Base-by-base conservation (phyloP, 1,140 invertebrate species). In the Zaprionus nigranus region DNA sequence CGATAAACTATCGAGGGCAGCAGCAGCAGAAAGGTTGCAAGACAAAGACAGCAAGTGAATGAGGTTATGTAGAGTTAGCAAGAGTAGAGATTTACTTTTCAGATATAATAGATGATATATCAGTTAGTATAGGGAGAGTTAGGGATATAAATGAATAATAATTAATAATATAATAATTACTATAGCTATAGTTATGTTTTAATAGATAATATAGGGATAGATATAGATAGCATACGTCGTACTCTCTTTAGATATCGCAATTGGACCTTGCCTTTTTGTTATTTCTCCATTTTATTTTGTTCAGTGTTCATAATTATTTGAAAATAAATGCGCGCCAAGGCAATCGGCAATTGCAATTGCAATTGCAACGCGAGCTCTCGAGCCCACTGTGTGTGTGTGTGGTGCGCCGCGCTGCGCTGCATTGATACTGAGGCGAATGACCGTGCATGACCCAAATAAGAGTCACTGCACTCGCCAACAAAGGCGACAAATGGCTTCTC, bases 401-500 rank as follows among this genome's bases (percentile, higher is more conserved):
- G 9, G 7, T 30, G 28, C 28, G 7, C 28, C 28, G 28, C 9
- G 30, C 30, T 38, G 28, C 69, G 69, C 63, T 38, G 76, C 73
- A 59, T 68, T 74, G 77, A 72, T 68, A 72, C 69, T 76, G 71
- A 87, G 90, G 93, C 93, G 93, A 93, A 93, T 92, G 93, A 93
- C 92, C 93, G 92, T 93, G 92, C 93, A 87, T 93, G 93, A 93
- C 93, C 93, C 84, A 93, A 85, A 92, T 93, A 90, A 66, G 79
- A 90, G 93, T 93, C 93, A 92, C 91, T 93, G 92, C 91, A 91
- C 91, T 92, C 85, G 26, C 54, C 59, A 72, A 75, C 75, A 78
- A 78, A 78, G 81, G 85, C 81, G 79, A 84, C 85, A 84, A 76
- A 88, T 79, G 68, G 69, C 54, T 67, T 62, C 75, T 26, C 59